Conservation (phyloP, 2,113 vertebrate genomes). For the Protomyctophum bolini region DNA sequence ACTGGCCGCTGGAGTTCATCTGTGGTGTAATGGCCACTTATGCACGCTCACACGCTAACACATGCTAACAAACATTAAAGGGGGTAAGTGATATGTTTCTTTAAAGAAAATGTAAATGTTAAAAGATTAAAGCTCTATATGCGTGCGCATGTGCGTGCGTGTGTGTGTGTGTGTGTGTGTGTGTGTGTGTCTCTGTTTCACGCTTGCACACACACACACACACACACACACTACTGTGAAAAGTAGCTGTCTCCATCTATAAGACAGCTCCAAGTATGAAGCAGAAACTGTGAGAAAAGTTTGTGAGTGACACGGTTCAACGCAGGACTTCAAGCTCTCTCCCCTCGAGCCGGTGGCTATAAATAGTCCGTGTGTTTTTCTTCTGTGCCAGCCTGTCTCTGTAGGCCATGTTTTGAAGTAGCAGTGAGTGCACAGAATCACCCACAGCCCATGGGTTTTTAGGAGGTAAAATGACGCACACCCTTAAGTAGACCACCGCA, state of each 20-base stretch:
- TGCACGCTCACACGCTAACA: constrained; percentile 5
- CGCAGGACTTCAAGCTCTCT: constrained; percentile 68
- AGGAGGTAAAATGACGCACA: constrained; percentile 63
- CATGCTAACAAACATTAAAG: neutral
- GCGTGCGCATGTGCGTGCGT: too few relatives aligned
- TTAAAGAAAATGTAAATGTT: too few relatives aligned
- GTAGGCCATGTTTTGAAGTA: constrained; percentile 71
- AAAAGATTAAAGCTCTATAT: too few relatives aligned
- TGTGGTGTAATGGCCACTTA: constrained; percentile 25
- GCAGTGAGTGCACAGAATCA: constrained; percentile 58
- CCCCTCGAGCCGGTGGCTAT: constrained; percentile 68
- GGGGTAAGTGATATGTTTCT: too few relatives aligned
- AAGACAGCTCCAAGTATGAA: constrained; percentile 8
- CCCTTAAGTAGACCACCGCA: constrained; percentile 64
- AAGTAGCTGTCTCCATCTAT: constrained; percentile 23
- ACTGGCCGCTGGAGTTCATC: constrained; percentile 35
- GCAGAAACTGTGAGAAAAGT: constrained; percentile 66
- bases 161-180: neutral
- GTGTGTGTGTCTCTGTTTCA: neutral
- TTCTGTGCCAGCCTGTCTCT: constrained; percentile 70
- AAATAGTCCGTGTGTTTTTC: constrained; percentile 61
- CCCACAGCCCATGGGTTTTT: constrained; percentile 63
- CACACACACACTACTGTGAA: constrained; percentile 12
- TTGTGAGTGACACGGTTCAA: constrained; percentile 71
- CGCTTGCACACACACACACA: constrained; percentile 8